These are phyloP conservation scores for Pseudolycoriella hygida DNA, from an alignment of 2,888 invertebrate genomes.

Conservation along the genomic window DNA sequence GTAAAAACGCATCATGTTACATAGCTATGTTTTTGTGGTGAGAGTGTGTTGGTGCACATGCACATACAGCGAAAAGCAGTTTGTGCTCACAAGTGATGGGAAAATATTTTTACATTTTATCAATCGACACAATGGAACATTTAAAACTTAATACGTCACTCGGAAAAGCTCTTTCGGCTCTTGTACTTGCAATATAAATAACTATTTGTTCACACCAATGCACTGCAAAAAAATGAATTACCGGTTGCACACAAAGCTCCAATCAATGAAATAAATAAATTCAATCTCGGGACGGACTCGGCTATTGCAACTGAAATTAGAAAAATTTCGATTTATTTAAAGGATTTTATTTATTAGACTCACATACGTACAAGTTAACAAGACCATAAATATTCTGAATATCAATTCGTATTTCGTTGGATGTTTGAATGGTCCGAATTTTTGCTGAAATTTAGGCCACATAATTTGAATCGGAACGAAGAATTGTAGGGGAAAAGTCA, in stretches of 20 bases:
- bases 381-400: conserved; percentile 53
- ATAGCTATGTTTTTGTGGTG: no score
- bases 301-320: conserved; percentile 58
- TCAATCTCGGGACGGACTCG: conserved; percentile 68
- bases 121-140: no score
- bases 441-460: conserved; percentile 49
- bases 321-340: conserved; percentile 3
- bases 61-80: no score
- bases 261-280: conserved; percentile 76
- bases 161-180: no score
- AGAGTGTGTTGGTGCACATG: no score
- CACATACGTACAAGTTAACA: conserved; percentile 63
- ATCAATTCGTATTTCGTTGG: conserved; percentile 46
- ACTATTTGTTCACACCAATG: no score
- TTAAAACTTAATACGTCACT: no score
- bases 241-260: conserved; percentile 74
- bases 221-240: no score
- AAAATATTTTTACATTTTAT: no score
- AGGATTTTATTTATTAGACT: neutral
- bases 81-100: no score
- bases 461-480: conserved; percentile 86
- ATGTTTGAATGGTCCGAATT: conserved; percentile 34
- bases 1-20: no score
- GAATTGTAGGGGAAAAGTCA: conserved; percentile 87
- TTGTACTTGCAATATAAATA: no score